Base-by-base conservation (phyloP, 2,797 vertebrate species). In the Dermochelys coriacea region DNA sequence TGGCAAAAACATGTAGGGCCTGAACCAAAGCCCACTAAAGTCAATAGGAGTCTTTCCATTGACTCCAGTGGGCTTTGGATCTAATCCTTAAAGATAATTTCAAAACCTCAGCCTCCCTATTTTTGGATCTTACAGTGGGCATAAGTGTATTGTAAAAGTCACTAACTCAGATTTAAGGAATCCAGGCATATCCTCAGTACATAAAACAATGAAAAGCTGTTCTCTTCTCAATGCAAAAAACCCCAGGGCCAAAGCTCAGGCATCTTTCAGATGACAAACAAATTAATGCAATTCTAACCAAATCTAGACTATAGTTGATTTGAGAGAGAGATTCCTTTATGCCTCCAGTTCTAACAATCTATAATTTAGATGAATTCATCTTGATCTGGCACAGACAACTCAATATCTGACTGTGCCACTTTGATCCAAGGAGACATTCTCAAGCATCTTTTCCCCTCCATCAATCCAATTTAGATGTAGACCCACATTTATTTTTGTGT, bases 211-310 rank as follows among this genome's bases (percentile, higher is more conserved):
- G 2, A 88, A 82, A 64, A 96, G n/a, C 23, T 83, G 8, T 54
- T 93, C 82, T 77, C 27, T 57, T 92, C 85, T 29, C 54, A 55
- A 54, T 55, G 54, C 23, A 55, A 55, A 80, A 92, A 96, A 80
- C 86, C 50, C 45, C 41, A 80, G 80, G 68, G 50, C 34, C 0
- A 23, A 64, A 47, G 71, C 74, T 92, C 14, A 74, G 85, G 25
- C 16, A 31, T 16, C 31, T 91, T 88, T 71, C 11, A 29, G 11
- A 29, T 80, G 87, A 84, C 51, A 6, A 57, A 84, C 41, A 88
- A 93, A 93, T 71, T 57, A 81, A 94, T 92, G 95, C 3, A 5
- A 4, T 95, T 93, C 81, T 93, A 90, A 82, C n/a, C 14, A 57
- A 1, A 0, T 49, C 19, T 49, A 92, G 82, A 54, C 8, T 83